Evolutionary conservation across 2,797 vertebrate genomes (phyloP).

Genomic region (Selene dorsalis): DNA sequence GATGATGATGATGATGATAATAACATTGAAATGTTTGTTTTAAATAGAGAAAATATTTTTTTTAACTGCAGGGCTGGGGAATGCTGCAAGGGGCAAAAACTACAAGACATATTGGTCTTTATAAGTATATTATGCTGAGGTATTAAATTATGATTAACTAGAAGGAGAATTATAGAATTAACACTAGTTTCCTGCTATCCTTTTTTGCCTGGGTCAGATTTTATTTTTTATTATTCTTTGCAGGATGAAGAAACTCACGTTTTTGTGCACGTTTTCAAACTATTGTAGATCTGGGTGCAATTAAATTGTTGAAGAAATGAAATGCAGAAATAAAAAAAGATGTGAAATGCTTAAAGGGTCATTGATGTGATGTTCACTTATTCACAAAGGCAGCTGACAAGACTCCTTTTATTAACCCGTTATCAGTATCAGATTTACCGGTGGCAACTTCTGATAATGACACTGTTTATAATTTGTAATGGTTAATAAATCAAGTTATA

Average conservation of each 20-base stretch:
- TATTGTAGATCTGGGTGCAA: conserved; percentile 90
- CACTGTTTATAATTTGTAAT: neutral
- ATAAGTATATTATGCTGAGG: conserved; percentile 85
- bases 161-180: conserved; percentile 86
- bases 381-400: conserved; percentile 9
- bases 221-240: conserved; percentile 89
- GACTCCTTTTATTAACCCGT: neutral
- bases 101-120: conserved; percentile 81
- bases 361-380: conserved; percentile 2
- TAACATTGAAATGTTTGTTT: conserved; percentile 88
- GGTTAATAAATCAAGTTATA: neutral
- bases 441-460: neutral
- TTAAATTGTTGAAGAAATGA: conserved; percentile 86
- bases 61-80: conserved; percentile 86
- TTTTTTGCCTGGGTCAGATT: conserved; percentile 88
- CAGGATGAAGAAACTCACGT: conserved; percentile 88
- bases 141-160: conserved; percentile 86
- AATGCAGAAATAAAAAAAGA: conserved; percentile 88
- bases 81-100: conserved; percentile 84
- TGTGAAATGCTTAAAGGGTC: conserved; percentile 84
- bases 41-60: conserved; percentile 90
- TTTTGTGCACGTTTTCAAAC: conserved; percentile 90
- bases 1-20: conserved; percentile 60
- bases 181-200: conserved; percentile 88
- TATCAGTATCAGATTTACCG: neutral